Base-by-base conservation (phyloP, 2,113 vertebrate species). In the Nannobrachium achirus region DNA sequence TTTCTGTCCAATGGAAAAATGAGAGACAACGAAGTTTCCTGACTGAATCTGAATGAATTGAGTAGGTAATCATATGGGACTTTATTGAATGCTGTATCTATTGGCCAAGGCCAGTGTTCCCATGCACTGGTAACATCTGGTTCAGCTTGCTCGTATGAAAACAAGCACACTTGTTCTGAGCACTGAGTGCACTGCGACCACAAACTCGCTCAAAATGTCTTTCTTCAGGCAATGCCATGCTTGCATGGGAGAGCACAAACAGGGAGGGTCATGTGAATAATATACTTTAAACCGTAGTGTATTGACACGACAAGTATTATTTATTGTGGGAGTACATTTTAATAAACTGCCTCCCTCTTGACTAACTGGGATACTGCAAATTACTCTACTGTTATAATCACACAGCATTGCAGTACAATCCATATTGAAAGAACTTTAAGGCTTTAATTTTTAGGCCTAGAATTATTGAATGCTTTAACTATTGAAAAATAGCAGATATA, bases 131-230 rank as follows among this genome's bases (percentile, higher is more conserved):
- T 49, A 73, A 86, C 90, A 91, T 89, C 83, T 90, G 90, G 79
- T 90, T 88, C 68, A 86, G 73, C 58, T 89, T 81, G 79, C 14
- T 73, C 55, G 20, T 71, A 70, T 57, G 64, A 87, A 81, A 88
- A 84, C 73, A 88, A 82, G 64, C 62, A 25, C 38, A 51, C 55
- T 79, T 59, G 67, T 68, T 75, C 76, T 66, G 76, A 79, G 63
- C 59, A 56, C 62, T 51, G 69, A 69, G 45, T 73, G 66, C 67
- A 46, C 70, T 83, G 72, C 83, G 55, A 77, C 71, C 78, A 61
- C 72, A 80, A 76, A 65, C 72, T 67, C 51, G 3, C 40, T 63
- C 67, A 19, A 61, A 77, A 66, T 55, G 49, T 62, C 62, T 71
- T 73, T 79, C 67, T n/a, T 67, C 57, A 67, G 61, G 65, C 55